Conservation (phyloP, 2,888 invertebrate genomes). For the Tenodera sinensis region DNA sequence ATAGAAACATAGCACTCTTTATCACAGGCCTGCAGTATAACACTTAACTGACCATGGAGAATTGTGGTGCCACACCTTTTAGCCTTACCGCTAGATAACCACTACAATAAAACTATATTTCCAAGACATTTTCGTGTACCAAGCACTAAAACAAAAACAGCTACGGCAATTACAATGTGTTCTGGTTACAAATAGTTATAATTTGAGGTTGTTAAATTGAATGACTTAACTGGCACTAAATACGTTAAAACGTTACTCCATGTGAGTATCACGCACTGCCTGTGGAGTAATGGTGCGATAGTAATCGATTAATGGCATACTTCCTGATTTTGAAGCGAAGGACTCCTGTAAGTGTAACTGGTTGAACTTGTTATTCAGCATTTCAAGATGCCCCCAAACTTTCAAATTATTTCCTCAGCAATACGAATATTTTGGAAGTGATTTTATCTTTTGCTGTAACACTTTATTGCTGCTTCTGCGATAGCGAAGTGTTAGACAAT, state of each 20-base stretch:
- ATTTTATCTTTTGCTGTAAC: too few species aligned
- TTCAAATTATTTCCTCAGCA: too few species aligned
- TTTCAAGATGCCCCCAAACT: too few species aligned
- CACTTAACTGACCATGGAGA: background rate
- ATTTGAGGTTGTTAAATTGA: background rate
- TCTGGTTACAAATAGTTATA: background rate
- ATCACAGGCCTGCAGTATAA: background rate
- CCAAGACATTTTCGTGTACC: background rate
- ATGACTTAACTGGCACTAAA: background rate
- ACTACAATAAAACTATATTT: background rate
- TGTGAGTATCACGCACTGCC: background rate
- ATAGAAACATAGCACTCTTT: too few species aligned
- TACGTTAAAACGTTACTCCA: background rate
- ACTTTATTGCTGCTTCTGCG: too few species aligned
- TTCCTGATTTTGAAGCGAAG: background rate
- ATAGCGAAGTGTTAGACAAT: too few species aligned
- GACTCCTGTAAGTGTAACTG: too few species aligned
- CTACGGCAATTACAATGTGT: background rate
- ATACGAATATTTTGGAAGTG: too few species aligned
- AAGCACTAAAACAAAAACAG: background rate
- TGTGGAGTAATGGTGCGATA: background rate
- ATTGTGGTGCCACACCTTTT: background rate
- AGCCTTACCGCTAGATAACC: background rate
- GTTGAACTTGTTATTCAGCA: too few species aligned
- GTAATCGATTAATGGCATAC: background rate